Percentiles rank a stretch among this genome's conserved stretches.
Evolutionary conservation across 2,888 invertebrate species (phyloP).

Genomic region (Apamea anceps): DNA sequence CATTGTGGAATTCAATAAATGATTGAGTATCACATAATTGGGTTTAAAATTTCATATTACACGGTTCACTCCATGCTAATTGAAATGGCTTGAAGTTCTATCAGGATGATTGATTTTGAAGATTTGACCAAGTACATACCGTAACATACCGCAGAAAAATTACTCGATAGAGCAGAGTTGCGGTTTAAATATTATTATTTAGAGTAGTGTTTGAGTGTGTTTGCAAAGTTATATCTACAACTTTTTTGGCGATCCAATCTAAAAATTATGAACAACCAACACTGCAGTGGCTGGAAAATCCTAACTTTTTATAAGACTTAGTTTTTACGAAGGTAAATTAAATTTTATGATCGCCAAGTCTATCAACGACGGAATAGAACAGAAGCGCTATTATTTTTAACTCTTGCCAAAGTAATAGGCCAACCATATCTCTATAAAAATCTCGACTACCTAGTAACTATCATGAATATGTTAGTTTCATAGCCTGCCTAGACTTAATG

Average conservation of each 20-base stretch:
- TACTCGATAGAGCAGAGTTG: background rate
- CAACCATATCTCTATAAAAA: background rate
- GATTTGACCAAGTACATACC: too few species aligned
- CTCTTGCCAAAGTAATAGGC: too few species aligned
- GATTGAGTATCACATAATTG: background rate
- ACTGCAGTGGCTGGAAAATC: constrained; percentile 7
- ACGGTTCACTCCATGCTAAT: constrained; percentile 27
- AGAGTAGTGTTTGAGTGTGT: too few species aligned
- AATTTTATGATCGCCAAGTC: constrained; percentile 4
- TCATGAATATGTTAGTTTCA: constrained; percentile 18
- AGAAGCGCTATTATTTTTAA: constrained; percentile 1
- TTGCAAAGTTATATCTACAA: background rate
- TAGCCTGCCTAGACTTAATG: constrained; percentile 15
- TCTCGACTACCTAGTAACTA: constrained; percentile 9
- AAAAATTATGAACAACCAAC: background rate
- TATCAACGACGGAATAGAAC: background rate
- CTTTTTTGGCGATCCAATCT: constrained; percentile 2
- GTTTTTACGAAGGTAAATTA: constrained; percentile 21
- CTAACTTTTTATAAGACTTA: constrained; percentile 29
- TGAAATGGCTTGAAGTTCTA: constrained; percentile 6
- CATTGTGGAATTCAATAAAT: too few species aligned
- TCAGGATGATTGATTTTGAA: constrained; percentile 3
- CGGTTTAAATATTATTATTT: background rate
- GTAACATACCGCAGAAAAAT: background rate
- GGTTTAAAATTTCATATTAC: constrained; percentile 42